These are phyloP conservation scores for Cacoxenus indagator DNA, from an alignment of 2,888 invertebrate species.

Conservation along the genomic window DNA sequence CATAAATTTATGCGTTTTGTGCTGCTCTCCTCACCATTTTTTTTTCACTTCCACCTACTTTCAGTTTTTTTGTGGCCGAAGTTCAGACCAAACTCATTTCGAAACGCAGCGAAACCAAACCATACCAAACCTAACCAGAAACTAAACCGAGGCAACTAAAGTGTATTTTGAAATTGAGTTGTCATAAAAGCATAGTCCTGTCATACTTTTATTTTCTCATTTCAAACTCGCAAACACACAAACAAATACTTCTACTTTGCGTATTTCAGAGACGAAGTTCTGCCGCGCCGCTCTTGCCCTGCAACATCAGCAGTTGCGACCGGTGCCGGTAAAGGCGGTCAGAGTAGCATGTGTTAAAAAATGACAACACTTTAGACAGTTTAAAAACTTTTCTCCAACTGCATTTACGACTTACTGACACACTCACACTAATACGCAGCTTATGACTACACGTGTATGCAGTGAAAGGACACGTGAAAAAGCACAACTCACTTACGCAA, in stretches of 20 bases:
- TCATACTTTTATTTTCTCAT: not conserved
- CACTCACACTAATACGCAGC: not conserved
- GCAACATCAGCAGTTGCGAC: not conserved
- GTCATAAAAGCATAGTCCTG: slow-evolving; percentile 51
- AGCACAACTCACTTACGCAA: not conserved
- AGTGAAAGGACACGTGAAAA: slow-evolving; percentile 3
- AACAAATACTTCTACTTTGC: not conserved
- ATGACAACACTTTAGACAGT: slow-evolving; percentile 30
- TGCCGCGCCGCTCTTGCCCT: not conserved
- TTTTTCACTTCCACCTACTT: not conserved
- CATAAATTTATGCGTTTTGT: slow-evolving; percentile 63
- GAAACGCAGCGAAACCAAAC: slow-evolving; percentile 22
- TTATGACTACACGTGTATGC: not conserved
- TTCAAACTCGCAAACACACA: not conserved
- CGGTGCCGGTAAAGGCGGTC: slow-evolving; percentile 36
- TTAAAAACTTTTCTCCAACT: slow-evolving; percentile 27
- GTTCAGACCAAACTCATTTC: not conserved
- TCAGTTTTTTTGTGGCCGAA: slow-evolving; percentile 30
- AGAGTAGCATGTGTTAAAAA: slow-evolving; percentile 19
- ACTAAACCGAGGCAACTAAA: slow-evolving; percentile 50
- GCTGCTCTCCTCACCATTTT: not conserved
- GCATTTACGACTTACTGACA: slow-evolving; percentile 16
- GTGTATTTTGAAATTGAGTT: slow-evolving; percentile 59
- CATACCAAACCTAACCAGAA: slow-evolving; percentile 17
- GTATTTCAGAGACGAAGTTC: slow-evolving; percentile 24